Conservation (phyloP, 2,113 vertebrate genomes). For the Meriones unguiculatus region DNA sequence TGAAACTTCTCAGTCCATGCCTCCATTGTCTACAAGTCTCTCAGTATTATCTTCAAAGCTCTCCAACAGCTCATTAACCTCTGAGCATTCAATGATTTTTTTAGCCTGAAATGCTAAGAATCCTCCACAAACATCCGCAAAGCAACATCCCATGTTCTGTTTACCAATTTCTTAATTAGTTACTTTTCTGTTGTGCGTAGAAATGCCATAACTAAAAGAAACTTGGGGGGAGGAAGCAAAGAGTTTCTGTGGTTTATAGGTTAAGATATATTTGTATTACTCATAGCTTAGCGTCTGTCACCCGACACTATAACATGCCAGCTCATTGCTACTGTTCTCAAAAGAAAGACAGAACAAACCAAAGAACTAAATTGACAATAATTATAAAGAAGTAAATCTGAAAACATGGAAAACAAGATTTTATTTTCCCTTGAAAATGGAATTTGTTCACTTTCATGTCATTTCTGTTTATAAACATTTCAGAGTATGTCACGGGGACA, state of each 20-base stretch:
- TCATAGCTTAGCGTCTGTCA: no score
- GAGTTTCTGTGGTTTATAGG: neutral
- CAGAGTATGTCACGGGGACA: neutral
- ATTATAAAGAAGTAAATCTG: neutral
- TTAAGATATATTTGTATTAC: neutral
- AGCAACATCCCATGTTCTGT: neutral
- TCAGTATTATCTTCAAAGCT: neutral
- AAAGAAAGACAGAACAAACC: neutral
- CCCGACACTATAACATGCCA: neutral
- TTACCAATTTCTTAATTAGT: neutral
- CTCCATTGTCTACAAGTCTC: neutral
- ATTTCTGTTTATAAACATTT: neutral
- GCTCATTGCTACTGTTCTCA: neutral
- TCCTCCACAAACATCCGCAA: neutral
- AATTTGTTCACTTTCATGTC: neutral
- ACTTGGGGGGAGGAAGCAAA: neutral
- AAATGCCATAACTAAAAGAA: neutral
- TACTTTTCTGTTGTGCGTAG: neutral
- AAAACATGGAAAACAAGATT: neutral
- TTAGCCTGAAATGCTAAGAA: neutral
- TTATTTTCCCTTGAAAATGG: slow-evolving; percentile 6
- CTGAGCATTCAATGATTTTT: neutral
- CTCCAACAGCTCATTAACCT: neutral
- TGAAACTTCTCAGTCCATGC: neutral
- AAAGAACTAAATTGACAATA: neutral